A percentile compares a stretch with the other conserved stretches of the same genome.
Evolutionary conservation across 1,140 invertebrate genomes (phyloP).

Genomic region (Penaeus japonicus): DNA sequence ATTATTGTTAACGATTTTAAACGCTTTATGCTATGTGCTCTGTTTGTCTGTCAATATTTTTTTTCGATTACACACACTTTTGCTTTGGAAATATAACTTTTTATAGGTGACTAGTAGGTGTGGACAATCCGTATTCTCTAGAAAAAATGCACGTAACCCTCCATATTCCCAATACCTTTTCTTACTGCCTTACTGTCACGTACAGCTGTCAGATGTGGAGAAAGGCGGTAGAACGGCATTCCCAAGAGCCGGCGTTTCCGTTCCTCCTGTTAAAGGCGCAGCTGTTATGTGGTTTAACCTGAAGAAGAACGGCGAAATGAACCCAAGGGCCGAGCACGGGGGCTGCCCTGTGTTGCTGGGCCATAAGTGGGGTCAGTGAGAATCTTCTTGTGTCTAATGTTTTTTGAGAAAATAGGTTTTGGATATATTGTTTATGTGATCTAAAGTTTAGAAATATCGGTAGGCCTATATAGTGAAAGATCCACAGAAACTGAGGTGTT

Average conservation of each 20-base stretch:
- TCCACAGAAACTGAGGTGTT: too few relatives aligned
- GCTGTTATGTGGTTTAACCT: conserved; percentile 64
- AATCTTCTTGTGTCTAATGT: not conserved
- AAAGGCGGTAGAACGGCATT: conserved; percentile 62
- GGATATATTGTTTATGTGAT: not conserved
- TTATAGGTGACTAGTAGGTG: too few relatives aligned
- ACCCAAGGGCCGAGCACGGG: conserved; percentile 62
- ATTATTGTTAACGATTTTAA: not conserved
- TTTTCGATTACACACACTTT: too few relatives aligned
- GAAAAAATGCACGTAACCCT: too few relatives aligned
- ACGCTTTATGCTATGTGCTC: too few relatives aligned
- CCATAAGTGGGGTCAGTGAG: conserved; percentile 61
- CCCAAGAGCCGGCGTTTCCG: conserved; percentile 56
- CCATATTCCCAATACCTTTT: too few relatives aligned
- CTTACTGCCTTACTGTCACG: not conserved
- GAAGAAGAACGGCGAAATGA: conserved; percentile 60
- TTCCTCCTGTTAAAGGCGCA: conserved; percentile 50
- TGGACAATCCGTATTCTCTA: too few relatives aligned
- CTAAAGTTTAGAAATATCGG: too few relatives aligned
- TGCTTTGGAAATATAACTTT: too few relatives aligned
- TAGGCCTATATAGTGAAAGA: too few relatives aligned
- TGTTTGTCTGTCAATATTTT: too few relatives aligned
- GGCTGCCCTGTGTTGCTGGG: conserved; percentile 64
- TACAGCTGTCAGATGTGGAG: conserved; percentile 64
- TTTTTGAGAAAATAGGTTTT: not conserved